A percentile compares a stretch with the other conserved stretches of the same genome.
Conservation (phyloP, 2,797 vertebrate species). For the Miichthys miiuy region DNA sequence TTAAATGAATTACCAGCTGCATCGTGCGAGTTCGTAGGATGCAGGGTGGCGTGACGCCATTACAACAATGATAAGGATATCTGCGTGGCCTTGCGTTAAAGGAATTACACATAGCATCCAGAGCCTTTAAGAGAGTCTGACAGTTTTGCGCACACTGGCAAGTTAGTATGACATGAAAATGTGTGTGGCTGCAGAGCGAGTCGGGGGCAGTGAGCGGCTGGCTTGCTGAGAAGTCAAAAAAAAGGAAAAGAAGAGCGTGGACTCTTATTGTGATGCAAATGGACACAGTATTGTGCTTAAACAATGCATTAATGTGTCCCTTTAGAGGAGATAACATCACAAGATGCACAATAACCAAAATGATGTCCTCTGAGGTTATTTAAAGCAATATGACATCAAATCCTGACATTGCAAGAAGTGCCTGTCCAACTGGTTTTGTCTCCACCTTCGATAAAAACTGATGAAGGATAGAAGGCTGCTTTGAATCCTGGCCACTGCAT, state of each 20-base stretch:
- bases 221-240: constrained; percentile 50
- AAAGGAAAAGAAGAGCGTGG: constrained; percentile 3
- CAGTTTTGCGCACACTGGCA: constrained; percentile 77
- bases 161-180: constrained; percentile 74
- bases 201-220: constrained; percentile 10
- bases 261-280: constrained; percentile 77
- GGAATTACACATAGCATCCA: constrained; percentile 84
- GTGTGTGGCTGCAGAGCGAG: constrained; percentile 59
- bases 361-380: constrained; percentile 75
- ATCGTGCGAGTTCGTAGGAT: constrained; percentile 71
- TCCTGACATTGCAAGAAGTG: constrained; percentile 77
- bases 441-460: constrained; percentile 71
- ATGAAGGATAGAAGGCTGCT: constrained; percentile 68
- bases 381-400: constrained; percentile 77
- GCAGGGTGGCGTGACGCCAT: constrained; percentile 80
- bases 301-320: constrained; percentile 68
- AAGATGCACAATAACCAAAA: constrained; percentile 67
- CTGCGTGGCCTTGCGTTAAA: constrained; percentile 80
- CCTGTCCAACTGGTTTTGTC: constrained; percentile 71
- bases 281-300: constrained; percentile 66
- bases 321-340: constrained; percentile 67
- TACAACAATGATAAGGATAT: constrained; percentile 78
- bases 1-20: constrained; percentile 84
- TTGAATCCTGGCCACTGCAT: constrained; percentile 38
- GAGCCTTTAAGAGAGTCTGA: constrained; percentile 75